phyloP scores from a whole-genome alignment of 2,113 vertebrate species.

The Chloebia gouldiae region DNA sequence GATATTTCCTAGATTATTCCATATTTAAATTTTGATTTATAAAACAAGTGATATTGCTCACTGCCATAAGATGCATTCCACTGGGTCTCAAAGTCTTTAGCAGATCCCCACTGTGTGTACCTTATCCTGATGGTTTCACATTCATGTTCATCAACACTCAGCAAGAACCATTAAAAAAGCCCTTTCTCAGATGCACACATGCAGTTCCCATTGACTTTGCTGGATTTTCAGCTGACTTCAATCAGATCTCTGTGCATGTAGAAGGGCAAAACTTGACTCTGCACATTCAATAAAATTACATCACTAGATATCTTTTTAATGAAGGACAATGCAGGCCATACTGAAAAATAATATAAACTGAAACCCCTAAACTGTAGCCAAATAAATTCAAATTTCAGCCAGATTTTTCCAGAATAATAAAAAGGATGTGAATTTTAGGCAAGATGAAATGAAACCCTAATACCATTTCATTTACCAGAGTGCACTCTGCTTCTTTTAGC shows the following conservation, averaged over 20 bases:
- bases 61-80: neutral
- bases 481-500: neutral
- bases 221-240: conserved; percentile 46
- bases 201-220: conserved; percentile 31
- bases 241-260: neutral
- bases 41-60: neutral
- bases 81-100: conserved; percentile 12
- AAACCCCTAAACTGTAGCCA: neutral
- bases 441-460: neutral
- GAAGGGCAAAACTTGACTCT: conserved; percentile 13
- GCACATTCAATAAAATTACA: neutral
- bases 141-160: conserved; percentile 31
- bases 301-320: conserved; percentile 10
- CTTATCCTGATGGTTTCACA: conserved; percentile 14
- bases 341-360: conserved; percentile 32
- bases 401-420: neutral
- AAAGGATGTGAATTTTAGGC: neutral
- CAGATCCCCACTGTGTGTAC: neutral
- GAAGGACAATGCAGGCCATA: neutral
- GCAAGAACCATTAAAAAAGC: conserved; percentile 38
- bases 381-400: neutral
- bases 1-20: neutral
- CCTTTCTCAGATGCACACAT: neutral
- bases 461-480: neutral
- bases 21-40: conserved; percentile 7